Base-by-base conservation (phyloP, 2,797 vertebrate genomes). In the Gymnothorax reevesii region DNA sequence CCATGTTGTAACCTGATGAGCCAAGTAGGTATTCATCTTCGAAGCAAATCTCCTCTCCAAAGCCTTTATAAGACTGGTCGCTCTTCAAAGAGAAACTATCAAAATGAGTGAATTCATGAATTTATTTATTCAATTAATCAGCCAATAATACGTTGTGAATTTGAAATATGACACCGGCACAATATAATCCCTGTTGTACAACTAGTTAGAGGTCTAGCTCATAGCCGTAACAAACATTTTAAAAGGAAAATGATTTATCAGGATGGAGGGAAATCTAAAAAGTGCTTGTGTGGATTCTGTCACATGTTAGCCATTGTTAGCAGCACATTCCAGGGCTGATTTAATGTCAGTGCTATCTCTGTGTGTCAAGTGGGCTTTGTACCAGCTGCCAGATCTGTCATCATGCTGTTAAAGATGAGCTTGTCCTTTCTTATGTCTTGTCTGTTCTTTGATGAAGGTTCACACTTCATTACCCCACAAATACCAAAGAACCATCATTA, bases 381-480 rank as follows among this genome's bases (percentile, higher is more conserved):
- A 88, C 87, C 91, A 90, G 91, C 88, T 10, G 82, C 82, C 89
- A 83, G 84, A 82, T 89, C 87, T 85, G 88, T 89, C 27, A 57
- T 85, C 87, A 73, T 89, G 87, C 84, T 85, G 62, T 86, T 84
- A 64, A 90, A 94, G 87, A 89, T 80, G 89, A 87, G 87, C 86
- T 88, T 83, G 88, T 91, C 93, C 89, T 93, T 87, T 87, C 87
- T 80, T 87, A 82, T 57, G 83, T 88, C 90, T 86, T 57, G 85
- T 86, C 85, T 83, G 87, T 73, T 89, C 84, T 55, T 59, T 82
- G 87, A 82, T 86, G 86, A 90, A 85, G 85, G 89, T 93, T 95
- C 92, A 93, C 91, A 91, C 92, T 91, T 94, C 93, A 93, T 93
- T 94, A 92, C 89, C 92, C 91, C 88, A 91, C 92, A 94, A 94